Base-by-base conservation (phyloP, 2,888 invertebrate species). In the Eledona agricola region DNA sequence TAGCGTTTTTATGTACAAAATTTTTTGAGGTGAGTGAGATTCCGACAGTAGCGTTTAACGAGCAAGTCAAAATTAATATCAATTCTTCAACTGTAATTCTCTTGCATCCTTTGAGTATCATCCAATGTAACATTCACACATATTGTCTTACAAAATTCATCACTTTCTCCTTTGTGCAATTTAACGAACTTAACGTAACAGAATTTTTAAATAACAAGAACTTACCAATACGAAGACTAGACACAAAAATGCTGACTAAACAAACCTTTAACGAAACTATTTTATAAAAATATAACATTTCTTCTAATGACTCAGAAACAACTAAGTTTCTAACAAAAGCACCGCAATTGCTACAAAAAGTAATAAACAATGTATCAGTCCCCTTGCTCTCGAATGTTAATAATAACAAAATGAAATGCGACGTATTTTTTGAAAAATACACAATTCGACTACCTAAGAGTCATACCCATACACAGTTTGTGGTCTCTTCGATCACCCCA, bases 401-500 rank as follows among this genome's bases (percentile, higher is more conserved):
- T 13, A 20, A 47, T 19, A 51, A 37, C 26, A 49, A 43, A 34
- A 35, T 28, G 6, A 29, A 47, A 25, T 6, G 26, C 23, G n/a
- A 26, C 5, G 5, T 26, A 45, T 15, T 26, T 6, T 11, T 23
- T 28, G 10, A 47, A 51, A 20, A 23, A 20, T 13, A 25, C 11
- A 51, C 20, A 45, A 45, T 52, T 55, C 26, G 49, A 70, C 67
- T 72, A 72, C 68, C 66, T 73, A 55, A 69, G 75, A 3, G 88
- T 86, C 83, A 88, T 87, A 60, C 87, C 86, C 23, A 87, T 78
- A 77, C 95, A 96, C 10, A 96, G 77, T 63, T 86, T 83, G 70
- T 88, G 89, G 78, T 96, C 95, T 55, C 95, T 81, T 5, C 81
- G 72, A 71, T 99, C 99, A 3, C 96, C 96, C 98, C 99, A 99